Evolutionary conservation across 1,140 invertebrate species (phyloP), one percentile per base, ranked within the genome.

Genomic region (Octopus bimaculoides): DNA sequence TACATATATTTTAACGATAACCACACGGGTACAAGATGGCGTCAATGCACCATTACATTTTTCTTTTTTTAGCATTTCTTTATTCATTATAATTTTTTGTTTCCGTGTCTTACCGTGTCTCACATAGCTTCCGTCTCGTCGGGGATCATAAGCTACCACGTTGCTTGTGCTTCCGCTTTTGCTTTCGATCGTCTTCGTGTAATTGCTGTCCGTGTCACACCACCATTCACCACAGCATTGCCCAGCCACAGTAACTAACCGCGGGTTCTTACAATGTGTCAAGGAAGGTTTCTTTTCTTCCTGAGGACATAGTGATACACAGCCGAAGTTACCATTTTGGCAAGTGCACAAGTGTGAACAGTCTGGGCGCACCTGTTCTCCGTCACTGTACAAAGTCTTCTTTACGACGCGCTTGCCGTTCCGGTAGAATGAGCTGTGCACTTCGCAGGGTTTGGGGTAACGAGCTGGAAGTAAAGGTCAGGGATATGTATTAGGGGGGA

Each of bases 201-300:
- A 78, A 71, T 82, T 82, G 9, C 53, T 80, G 10, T 82, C 78
- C 52, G 82, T 84, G 26, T 84, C 79, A 83, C 94, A 94, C 85
- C 93, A 92, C 94, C 94, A 94, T 88, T 94, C 93, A 79, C 93
- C 90, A 86, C 94, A 94, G 86, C 94, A 94, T 81, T 93, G 92
- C 41, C 92, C 93, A 9, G 92, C 91, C 20, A 94, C 91, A 78
- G 93, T 90, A n/a, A 94, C 92, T 54, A 95, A 90, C 55, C 92
- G 90, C 5, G 94, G 93, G 83, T 83, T 77, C 75, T 66, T 54
- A 88, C 93, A 94, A 66, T 90, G 89, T 66, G 91, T 91, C 52
- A 56, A 79, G 8, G 90, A 90, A 7, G 94, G 94, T 20, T 91
- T 92, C 73, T 93, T 92, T 84, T 92, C 91, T 85, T 95, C 94